Base-by-base conservation (phyloP, 1,140 invertebrate species). In the Conopomorpha cramerella region DNA sequence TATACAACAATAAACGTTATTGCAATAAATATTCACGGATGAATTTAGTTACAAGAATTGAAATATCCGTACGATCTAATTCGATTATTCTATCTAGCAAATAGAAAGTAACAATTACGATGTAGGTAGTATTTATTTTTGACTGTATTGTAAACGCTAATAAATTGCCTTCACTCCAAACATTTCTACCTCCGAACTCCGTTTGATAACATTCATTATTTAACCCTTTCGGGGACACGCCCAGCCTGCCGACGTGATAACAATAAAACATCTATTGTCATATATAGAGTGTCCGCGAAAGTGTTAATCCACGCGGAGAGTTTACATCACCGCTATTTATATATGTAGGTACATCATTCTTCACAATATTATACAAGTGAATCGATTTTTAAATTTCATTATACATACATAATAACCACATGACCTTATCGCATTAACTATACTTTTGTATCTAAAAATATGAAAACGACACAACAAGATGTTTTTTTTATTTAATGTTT, bases 71-170 rank as follows among this genome's bases (percentile, higher is more conserved):
- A 62, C n/a, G n/a, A 62, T 67, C 66, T 74, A 74, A 74, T 74
- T 74, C 67, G 57, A 74, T 72, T 71, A 74, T 66, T 68, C 70
- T 74, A 74, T 74, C 66, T 74, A 71, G 70, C 63, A 67, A 70
- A 71, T 71, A 74, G 61, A 74, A 71, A 70, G 53, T 71, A 74
- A 74, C 70, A 74, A 74, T 71, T 71, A 74, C 60, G 10, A 23
- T 6, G 19, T 23, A 23, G 19, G n/a, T n/a, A n/a, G n/a, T n/a
- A n/a, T n/a, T n/a, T n/a, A n/a, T n/a, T n/a, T n/a, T n/a, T n/a
- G n/a, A n/a, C n/a, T n/a, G n/a, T n/a, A n/a, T n/a, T n/a, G n/a
- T n/a, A n/a, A n/a, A n/a, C n/a, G n/a, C n/a, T n/a, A n/a, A n/a
- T n/a, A n/a, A n/a, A n/a, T n/a, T n/a, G n/a, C n/a, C n/a, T n/a